Percentiles rank a stretch among this genome's conserved stretches.
These are phyloP conservation scores for Sinocyclocheilus rhinocerous DNA, from an alignment of 2,113 vertebrate genomes.

Conservation along the genomic window DNA sequence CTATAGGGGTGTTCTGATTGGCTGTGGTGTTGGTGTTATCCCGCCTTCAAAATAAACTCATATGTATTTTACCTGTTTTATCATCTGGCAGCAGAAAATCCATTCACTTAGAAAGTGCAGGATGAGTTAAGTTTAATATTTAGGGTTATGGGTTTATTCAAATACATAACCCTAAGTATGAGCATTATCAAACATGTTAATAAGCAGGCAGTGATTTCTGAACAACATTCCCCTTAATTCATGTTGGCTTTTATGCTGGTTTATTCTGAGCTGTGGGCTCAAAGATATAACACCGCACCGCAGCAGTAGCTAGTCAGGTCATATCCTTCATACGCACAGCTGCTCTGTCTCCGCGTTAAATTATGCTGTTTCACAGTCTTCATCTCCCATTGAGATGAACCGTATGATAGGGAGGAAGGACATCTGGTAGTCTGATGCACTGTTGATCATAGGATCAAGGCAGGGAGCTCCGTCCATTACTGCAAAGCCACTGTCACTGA, in stretches of 20 bases:
- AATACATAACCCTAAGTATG: not conserved
- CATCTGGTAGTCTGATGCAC: not conserved
- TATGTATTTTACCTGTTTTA: no score
- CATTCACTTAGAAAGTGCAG: not conserved
- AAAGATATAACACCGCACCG: not conserved
- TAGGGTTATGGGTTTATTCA: not conserved
- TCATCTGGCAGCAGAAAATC: not conserved
- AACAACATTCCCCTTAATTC: not conserved
- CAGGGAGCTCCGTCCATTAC: conserved; percentile 16
- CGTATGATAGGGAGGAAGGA: not conserved
- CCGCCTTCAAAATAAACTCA: no score
- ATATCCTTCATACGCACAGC: conserved; percentile 16
- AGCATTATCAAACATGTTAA: not conserved
- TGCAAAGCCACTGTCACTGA: not conserved
- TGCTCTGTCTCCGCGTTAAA: conserved; percentile 17
- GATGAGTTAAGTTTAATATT: not conserved
- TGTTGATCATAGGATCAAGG: not conserved
- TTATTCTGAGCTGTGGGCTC: not conserved
- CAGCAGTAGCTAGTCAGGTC: conserved; percentile 14
- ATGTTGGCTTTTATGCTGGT: not conserved
- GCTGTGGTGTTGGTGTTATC: no score
- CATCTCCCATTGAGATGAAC: not conserved
- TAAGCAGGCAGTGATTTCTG: not conserved
- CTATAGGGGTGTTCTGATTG: no score
- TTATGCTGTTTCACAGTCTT: conserved; percentile 30